Evolutionary conservation across 2,113 vertebrate genomes (phyloP).

Genomic region (Archocentrus centrarchus): DNA sequence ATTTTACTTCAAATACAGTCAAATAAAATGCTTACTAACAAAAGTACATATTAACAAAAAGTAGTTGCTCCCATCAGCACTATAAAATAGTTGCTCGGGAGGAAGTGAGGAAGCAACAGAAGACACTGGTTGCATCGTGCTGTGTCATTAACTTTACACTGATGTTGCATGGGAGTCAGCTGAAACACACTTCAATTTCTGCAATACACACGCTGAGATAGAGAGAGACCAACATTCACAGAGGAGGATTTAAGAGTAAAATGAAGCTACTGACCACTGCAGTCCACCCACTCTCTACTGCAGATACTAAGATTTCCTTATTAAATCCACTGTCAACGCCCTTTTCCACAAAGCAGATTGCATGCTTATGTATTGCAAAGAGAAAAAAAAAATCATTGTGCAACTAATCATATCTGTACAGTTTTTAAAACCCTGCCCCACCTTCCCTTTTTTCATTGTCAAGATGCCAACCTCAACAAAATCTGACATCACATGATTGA

Average conservation of each 20-base stretch:
- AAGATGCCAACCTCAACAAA: slow-evolving; percentile 34
- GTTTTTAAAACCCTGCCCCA: slow-evolving; percentile 11
- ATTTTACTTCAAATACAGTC: slow-evolving; percentile 1
- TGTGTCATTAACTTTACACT: slow-evolving; percentile 32
- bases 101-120: slow-evolving; percentile 46
- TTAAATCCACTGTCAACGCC: slow-evolving; percentile 44
- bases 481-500: slow-evolving; percentile 57
- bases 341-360: neutral
- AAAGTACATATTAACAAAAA: neutral
- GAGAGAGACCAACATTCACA: slow-evolving; percentile 36
- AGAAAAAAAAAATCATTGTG: neutral
- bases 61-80: slow-evolving; percentile 10
- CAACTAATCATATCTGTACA: neutral
- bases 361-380: slow-evolving; percentile 38
- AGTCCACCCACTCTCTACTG: slow-evolving; percentile 27
- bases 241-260: slow-evolving; percentile 21
- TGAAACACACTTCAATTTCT: slow-evolving; percentile 32
- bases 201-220: slow-evolving; percentile 37
- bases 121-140: slow-evolving; percentile 52
- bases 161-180: slow-evolving; percentile 13
- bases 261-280: slow-evolving; percentile 48
- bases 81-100: slow-evolving; percentile 34
- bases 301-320: slow-evolving; percentile 36
- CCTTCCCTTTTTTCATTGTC: slow-evolving; percentile 43
- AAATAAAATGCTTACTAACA: slow-evolving; percentile 23